These are phyloP conservation scores for Tenrec ecaudatus DNA, from an alignment of 2,113 vertebrate species.

Conservation along the genomic window DNA sequence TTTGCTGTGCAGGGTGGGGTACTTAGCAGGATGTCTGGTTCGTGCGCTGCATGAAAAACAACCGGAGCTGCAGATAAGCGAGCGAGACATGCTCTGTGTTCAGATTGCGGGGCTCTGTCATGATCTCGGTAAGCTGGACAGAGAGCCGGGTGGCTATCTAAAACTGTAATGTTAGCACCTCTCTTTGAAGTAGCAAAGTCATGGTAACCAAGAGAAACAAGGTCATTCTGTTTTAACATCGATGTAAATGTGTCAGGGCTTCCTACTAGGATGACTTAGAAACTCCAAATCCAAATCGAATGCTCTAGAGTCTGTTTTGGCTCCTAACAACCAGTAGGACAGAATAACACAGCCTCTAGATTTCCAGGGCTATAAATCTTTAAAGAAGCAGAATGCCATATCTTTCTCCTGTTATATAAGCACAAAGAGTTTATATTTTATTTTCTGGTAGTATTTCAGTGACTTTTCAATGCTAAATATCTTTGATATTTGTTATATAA, in stretches of 20 bases:
- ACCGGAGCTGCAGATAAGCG: constrained; percentile 91
- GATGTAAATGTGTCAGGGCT: neutral
- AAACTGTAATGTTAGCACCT: neutral
- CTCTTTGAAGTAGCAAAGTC: constrained; percentile 1
- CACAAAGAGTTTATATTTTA: neutral
- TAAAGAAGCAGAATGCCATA: too few species aligned
- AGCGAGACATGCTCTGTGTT: constrained; percentile 94
- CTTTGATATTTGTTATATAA: constrained; percentile 9
- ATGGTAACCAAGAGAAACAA: neutral
- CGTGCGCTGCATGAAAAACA: constrained; percentile 89
- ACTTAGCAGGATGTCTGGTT: constrained; percentile 92
- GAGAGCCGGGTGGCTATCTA: neutral
- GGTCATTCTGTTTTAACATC: too few species aligned
- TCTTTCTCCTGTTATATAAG: neutral
- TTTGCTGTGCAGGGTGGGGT: constrained; percentile 88
- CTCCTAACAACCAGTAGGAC: neutral
- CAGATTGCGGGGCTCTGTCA: constrained; percentile 98
- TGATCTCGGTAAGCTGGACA: constrained; percentile 91
- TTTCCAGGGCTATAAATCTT: too few species aligned
- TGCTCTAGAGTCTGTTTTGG: neutral
- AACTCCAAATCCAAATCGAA: neutral
- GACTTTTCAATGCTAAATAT: constrained; percentile 11
- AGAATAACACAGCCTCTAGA: neutral
- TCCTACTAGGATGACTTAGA: constrained; percentile 19
- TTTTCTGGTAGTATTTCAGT: neutral